phyloP scores from a whole-genome alignment of 2,113 vertebrate species.

The Melanocharis versteri region DNA sequence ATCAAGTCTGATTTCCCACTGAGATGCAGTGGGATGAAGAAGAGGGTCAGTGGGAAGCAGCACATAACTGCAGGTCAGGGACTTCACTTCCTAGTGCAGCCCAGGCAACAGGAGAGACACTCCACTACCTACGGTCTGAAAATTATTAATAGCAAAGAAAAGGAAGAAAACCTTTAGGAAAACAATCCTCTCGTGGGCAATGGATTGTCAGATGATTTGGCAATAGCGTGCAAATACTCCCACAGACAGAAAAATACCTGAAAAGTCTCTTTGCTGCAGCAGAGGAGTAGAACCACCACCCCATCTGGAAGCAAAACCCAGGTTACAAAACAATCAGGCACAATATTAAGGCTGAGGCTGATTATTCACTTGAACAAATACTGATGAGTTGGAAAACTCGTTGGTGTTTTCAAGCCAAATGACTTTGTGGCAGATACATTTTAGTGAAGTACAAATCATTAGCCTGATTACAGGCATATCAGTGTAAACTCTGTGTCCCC shows the following conservation, averaged over 20 bases:
- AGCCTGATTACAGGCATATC: neutral
- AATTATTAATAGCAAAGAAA: neutral
- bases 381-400: neutral
- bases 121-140: neutral
- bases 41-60: neutral
- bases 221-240: neutral
- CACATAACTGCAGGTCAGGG: neutral
- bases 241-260: neutral
- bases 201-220: neutral
- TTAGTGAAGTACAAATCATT: neutral
- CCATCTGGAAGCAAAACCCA: neutral
- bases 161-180: neutral
- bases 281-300: neutral
- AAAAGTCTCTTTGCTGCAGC: neutral
- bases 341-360: neutral
- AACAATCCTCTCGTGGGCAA: neutral
- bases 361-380: conserved; percentile 22
- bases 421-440: neutral
- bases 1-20: neutral
- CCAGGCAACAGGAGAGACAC: neutral
- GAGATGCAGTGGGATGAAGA: neutral
- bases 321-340: neutral
- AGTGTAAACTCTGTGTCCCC: neutral
- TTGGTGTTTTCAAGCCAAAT: neutral
- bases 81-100: neutral